A percentile compares a stretch with the other conserved stretches of the same genome.
Evolutionary conservation across 2,888 invertebrate species (phyloP).

Genomic region (Drosophila barbarae): DNA sequence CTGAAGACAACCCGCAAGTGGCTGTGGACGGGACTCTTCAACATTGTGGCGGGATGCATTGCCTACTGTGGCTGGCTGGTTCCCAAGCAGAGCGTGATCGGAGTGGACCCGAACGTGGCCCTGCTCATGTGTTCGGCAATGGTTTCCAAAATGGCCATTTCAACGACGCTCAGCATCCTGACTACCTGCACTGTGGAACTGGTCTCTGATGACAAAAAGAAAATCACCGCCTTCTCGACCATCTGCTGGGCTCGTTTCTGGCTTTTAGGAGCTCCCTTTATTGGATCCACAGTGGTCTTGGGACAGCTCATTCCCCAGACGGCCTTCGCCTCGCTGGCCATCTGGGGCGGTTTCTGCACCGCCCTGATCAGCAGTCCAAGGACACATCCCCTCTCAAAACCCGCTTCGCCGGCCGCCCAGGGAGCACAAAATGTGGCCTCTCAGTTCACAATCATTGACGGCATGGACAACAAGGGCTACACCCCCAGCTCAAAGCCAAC

Average conservation of each 20-base stretch:
- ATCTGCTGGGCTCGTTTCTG: slow-evolving; percentile 80
- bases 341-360: slow-evolving; percentile 77
- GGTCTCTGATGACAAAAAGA: slow-evolving; percentile 77
- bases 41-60: slow-evolving; percentile 77
- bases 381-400: slow-evolving; percentile 64
- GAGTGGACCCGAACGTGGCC: slow-evolving; percentile 69
- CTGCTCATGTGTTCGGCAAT: slow-evolving; percentile 79
- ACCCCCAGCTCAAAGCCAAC: slow-evolving; percentile 52
- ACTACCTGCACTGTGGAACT: slow-evolving; percentile 80
- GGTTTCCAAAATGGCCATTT: slow-evolving; percentile 80
- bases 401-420: slow-evolving; percentile 47
- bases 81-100: slow-evolving; percentile 71
- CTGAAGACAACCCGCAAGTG: slow-evolving; percentile 78
- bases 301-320: slow-evolving; percentile 79
- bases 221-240: slow-evolving; percentile 78
- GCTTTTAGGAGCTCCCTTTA: slow-evolving; percentile 79
- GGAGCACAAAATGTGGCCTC: slow-evolving; percentile 59
- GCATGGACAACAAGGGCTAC: slow-evolving; percentile 73
- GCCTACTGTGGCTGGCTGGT: slow-evolving; percentile 79
- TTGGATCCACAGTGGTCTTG: slow-evolving; percentile 78
- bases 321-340: slow-evolving; percentile 77
- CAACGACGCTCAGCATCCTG: slow-evolving; percentile 78
- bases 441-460: slow-evolving; percentile 63
- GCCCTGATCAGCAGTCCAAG: slow-evolving; percentile 78
- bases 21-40: slow-evolving; percentile 79